Conservation (phyloP, 37 sponge, comb jelly and placozoan genomes). For the Chondrilla cf. caribensis region DNA sequence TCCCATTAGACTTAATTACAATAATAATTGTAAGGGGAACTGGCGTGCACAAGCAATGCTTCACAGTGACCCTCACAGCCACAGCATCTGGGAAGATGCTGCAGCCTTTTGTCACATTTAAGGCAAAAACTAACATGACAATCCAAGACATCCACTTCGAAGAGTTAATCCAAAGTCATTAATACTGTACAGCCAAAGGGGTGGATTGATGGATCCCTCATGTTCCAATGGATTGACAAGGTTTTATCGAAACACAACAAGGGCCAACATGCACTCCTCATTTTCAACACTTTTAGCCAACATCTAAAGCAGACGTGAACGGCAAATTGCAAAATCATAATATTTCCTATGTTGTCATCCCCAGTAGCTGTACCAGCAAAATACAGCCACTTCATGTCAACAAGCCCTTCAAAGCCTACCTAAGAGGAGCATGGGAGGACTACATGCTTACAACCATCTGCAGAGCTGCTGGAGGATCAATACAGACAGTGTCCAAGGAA, state of each 20-base stretch:
- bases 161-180: conserved; percentile 1
- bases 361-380: conserved; percentile 40
- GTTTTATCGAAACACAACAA: conserved; percentile 4
- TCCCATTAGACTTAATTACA: not conserved
- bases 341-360: conserved; percentile 31
- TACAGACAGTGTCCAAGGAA: not conserved
- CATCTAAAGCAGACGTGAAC: conserved; percentile 27
- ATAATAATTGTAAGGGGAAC: conserved; percentile 27
- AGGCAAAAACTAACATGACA: not conserved
- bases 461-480: not conserved
- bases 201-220: conserved; percentile 13
- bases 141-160: not conserved
- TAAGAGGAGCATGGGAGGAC: conserved; percentile 10
- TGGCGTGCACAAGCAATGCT: not conserved
- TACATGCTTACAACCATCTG: not conserved
- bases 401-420: conserved; percentile 26
- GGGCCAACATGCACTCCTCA: not conserved
- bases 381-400: conserved; percentile 48
- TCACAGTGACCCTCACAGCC: conserved; percentile 19
- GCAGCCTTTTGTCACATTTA: conserved; percentile 32
- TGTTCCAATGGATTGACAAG: conserved; percentile 32
- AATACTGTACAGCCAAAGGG: not conserved
- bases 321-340: not conserved
- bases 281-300: conserved; percentile 24
- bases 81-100: conserved; percentile 38